A percentile compares a stretch with the other conserved stretches of the same genome.
Evolutionary conservation across 2,888 invertebrate genomes (phyloP).

Genomic region (Papilio protenor): DNA sequence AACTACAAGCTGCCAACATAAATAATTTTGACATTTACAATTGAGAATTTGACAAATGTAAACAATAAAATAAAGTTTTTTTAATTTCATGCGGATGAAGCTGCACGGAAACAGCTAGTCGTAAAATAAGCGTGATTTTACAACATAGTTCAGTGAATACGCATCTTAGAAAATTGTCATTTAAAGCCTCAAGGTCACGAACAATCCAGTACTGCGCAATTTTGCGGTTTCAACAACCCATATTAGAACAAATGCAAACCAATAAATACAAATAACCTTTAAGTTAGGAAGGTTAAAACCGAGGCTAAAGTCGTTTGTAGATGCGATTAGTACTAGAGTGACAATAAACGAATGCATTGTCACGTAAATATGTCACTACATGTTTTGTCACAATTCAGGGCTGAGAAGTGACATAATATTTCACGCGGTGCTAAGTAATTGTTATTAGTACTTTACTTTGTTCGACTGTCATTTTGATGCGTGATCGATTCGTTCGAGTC

Average conservation of each 20-base stretch:
- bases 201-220: neutral
- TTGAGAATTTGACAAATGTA: no score
- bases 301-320: neutral
- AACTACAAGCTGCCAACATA: no score
- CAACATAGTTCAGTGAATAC: neutral
- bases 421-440: conserved; percentile 1
- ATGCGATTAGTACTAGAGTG: neutral
- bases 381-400: conserved; percentile 11
- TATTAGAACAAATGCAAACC: neutral
- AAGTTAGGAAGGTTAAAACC: neutral
- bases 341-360: conserved; percentile 8
- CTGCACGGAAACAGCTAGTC: no score
- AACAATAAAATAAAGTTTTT: no score
- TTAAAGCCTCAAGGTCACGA: neutral
- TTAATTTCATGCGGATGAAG: no score
- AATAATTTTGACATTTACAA: no score
- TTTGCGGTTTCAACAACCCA: neutral
- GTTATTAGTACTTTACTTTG: neutral
- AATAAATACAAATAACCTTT: neutral
- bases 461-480: neutral
- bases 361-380: neutral
- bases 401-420: conserved; percentile 3
- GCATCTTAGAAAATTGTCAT: neutral
- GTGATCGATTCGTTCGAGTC: neutral
- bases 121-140: no score